Base-by-base conservation (phyloP, 35 echinoderm and acorn worm genomes). In the Anneissia japonica region DNA sequence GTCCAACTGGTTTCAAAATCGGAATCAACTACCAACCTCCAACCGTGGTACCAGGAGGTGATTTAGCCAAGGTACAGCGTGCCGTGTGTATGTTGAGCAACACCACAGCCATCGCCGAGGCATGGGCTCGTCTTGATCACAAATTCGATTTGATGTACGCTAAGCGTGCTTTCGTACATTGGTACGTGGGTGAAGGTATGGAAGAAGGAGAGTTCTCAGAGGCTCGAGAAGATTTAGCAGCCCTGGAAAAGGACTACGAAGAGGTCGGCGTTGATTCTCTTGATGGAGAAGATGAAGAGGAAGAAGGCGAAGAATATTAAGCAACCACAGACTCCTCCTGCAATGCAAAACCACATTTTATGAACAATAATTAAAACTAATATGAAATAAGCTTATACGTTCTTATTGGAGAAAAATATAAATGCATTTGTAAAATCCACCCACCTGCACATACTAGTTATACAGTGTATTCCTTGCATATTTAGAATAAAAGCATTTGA, bases 71-170 rank as follows among this genome's bases (percentile, higher is more conserved):
- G 75, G 76, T 79, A 76, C 86, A 79, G 46, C 76, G 86, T 19
- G 86, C 86, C 16, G 86, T 87, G 36, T 85, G 89, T 81, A 91
- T 86, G 89, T 81, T 91, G 83, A 91, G 89, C 83, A 91, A 90
- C 88, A 90, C 88, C 38, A 90, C 88, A 7, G 87, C 87, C 80
- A 89, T 89, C 37, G 87, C 79, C 21, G 88, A 89, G 73, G 88
- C 88, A 46, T 89, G 88, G 88, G 88, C 88, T 76, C 88, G 88
- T 77, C 81, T 89, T 43, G 72, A 89, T 55, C 76, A 80, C 28
- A 89, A 88, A 56, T 88, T 88, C 43, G 86, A 88, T 82, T 72
- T 88, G 77, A 88, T 88, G 80, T 90, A 90, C 80, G 88, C 88
- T 72, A 90, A 90, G 82, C 81, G 88, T 46, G 88, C 88, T 37